A percentile compares a stretch with the other conserved stretches of the same genome.
These are phyloP conservation scores for Crambe crambe DNA, from an alignment of 37 sponge, comb jelly and placozoan species.

Conservation along the genomic window DNA sequence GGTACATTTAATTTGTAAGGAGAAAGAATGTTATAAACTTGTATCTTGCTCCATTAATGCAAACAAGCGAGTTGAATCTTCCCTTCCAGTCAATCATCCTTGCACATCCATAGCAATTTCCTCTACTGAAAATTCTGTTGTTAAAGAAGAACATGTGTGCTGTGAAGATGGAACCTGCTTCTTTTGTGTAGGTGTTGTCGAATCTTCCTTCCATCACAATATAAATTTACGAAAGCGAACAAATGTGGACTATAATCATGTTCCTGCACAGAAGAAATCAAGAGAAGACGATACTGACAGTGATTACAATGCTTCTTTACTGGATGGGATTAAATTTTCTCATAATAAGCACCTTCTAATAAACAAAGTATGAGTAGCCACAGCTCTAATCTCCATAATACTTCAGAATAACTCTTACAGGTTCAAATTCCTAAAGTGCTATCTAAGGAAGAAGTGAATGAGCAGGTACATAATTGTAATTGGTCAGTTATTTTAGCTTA, in stretches of 20 bases:
- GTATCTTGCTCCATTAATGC: slow-evolving; percentile 4
- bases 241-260: not conserved
- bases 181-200: slow-evolving; percentile 3
- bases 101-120: slow-evolving; percentile 6
- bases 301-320: not conserved
- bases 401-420: too few relatives aligned
- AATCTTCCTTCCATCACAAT: not conserved
- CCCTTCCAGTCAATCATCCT: not conserved
- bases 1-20: not conserved
- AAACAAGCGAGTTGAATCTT: not conserved
- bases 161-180: slow-evolving; percentile 44
- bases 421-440: too few relatives aligned
- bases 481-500: too few relatives aligned
- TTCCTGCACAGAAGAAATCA: not conserved
- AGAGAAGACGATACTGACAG: not conserved
- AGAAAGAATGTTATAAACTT: not conserved
- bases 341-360: too few relatives aligned
- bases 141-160: slow-evolving; percentile 13
- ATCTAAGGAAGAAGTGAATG: too few relatives aligned
- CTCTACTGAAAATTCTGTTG: not conserved
- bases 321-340: not conserved
- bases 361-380: not conserved
- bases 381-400: too few relatives aligned
- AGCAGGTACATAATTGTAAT: too few relatives aligned
- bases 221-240: not conserved